Base-by-base conservation (phyloP, 2,113 vertebrate genomes). In the Semicossyphus pulcher region DNA sequence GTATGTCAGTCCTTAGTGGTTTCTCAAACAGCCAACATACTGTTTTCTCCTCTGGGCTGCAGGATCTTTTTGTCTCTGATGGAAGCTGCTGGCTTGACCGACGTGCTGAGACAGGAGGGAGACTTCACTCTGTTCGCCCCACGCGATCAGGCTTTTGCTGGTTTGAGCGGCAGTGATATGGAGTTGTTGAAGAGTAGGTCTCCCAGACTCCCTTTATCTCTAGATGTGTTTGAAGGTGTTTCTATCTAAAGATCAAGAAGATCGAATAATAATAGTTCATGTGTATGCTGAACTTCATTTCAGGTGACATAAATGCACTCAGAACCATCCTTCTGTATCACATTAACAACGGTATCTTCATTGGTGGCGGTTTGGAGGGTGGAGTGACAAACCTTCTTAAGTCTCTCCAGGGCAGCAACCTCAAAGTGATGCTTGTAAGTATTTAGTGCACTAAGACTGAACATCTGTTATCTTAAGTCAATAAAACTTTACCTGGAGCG, bases 371-470 rank as follows among this genome's bases (percentile, higher is more conserved):
- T 44, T 90, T 99, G 91, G 98, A 99, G 84, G 72, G 90, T n/a
- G 93, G 95, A 8, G 97, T 99, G 57, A 99, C 96, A 52, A 99
- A 98, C 78, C 95, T 99, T 64, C 92, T 99, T 23, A 98, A 95
- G 93, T 94, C 96, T 14, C 91, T 96, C 7, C 96, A 98, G 88
- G 96, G 97, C 86, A 96, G 93, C 77, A 97, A 96, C 77, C 88
- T 99, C 47, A 95, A 86, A 75, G 70, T 99, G 74, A 91, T 96
- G 91, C 89, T 72, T 88, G 98, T 99, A 91, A 94, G 97, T 94
- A 58, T 63, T 71, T 36, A 45, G 2, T 28, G 4, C 29, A 51
- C 1, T 6, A 45, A 44, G 9, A 34, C n/a, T 45, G 1, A 34
- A 42, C 26, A 26, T 37, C 5, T 42, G 58, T 59, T 21, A 31